These are phyloP conservation scores for Tetrapedia diversipes DNA, from an alignment of 2,888 invertebrate genomes.

Conservation along the genomic window DNA sequence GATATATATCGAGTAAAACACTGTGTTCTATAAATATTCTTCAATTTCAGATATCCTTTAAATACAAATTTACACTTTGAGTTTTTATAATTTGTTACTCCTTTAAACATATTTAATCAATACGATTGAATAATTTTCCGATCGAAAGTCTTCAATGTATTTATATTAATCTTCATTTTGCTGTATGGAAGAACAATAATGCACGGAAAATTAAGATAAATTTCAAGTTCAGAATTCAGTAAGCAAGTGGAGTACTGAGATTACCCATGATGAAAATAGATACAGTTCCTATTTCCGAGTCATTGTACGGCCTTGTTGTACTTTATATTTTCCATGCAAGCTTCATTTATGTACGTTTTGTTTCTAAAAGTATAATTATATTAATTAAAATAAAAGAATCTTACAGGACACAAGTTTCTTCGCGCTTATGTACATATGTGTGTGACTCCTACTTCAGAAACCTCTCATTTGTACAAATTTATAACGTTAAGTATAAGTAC, in stretches of 20 bases:
- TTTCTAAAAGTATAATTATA: not conserved
- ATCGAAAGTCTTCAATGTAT: conserved; percentile 16
- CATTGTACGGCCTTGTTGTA: too few relatives aligned
- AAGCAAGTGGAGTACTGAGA: not conserved
- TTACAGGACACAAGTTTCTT: not conserved
- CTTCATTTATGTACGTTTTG: not conserved
- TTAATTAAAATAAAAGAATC: not conserved
- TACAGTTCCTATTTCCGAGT: not conserved
- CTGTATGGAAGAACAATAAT: not conserved
- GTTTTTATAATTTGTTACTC: not conserved
- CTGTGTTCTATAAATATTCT: not conserved
- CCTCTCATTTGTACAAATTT: not conserved
- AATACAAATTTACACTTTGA: not conserved
- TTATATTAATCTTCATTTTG: not conserved
- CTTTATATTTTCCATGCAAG: not conserved
- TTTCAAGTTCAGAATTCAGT: not conserved
- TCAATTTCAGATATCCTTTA: not conserved
- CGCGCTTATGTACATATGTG: not conserved
- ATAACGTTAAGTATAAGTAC: too few relatives aligned
- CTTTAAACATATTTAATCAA: conserved; percentile 4
- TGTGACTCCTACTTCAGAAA: not conserved
- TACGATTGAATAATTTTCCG: conserved; percentile 30
- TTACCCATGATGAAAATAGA: not conserved
- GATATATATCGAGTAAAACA: not conserved
- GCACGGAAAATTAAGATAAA: not conserved